Base-by-base conservation (phyloP, 2,888 invertebrate genomes). In the Operophtera brumata region DNA sequence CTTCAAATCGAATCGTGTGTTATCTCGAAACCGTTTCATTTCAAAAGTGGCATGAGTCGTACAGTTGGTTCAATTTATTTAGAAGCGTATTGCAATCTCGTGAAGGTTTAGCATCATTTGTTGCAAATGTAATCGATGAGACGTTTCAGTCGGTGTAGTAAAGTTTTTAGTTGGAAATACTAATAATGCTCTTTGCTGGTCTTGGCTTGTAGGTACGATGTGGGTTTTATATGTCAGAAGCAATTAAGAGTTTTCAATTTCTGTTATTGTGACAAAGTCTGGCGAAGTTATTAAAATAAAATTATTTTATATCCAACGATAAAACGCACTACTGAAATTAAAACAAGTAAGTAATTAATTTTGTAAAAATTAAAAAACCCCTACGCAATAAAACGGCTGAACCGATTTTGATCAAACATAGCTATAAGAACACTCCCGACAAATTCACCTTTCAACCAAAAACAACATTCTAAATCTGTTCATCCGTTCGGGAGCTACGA, bases 11-110 rank as follows among this genome's bases (percentile, higher is more conserved):
- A 80, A 80, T 82, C 78, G 60, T 78, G 73, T 81, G 80, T 82
- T 84, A 86, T 86, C 85, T 84, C 77, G 68, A 77, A 75, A 74
- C 69, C 73, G 69, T 75, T 75, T 73, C 72, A 72, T 75, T 78
- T 76, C 74, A 71, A 76, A 75, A 72, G 73, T 68, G 76, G 75
- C 73, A 71, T 70, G 66, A 75, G 73, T 69, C 62, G 65, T 66
- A 62, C 61, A 50, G 59, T 61, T 13, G 44, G 58, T 60, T 62
- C 65, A 68, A 67, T 70, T 67, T 62, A 81, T 72, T 69, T 72
- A 70, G 64, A 73, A 59, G 64, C 73, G 73, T 80, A 80, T 67
- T 61, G 52, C 48, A 47, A 65, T 64, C 50, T 26, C 0, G 7
- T 58, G 69, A 73, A 65, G 70, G 77, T 69, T 66, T 62, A 58